Conservation (phyloP, 2,888 invertebrate genomes). For the Luperina nickerlii region DNA sequence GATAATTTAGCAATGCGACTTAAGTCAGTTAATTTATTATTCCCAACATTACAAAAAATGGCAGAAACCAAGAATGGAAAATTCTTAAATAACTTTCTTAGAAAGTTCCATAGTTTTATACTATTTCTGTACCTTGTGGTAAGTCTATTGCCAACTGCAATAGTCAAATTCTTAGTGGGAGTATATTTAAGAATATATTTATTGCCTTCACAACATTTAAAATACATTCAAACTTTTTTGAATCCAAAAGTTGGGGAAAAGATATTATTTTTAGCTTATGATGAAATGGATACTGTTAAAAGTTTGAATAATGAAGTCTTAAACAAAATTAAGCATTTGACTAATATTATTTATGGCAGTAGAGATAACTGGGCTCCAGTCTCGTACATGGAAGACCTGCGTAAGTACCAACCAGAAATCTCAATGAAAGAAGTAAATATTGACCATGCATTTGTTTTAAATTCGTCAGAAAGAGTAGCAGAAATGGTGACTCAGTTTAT, state of each 20-base stretch:
- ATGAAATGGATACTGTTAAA: slow-evolving; percentile 95
- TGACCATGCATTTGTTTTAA: slow-evolving; percentile 95
- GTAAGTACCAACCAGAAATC: slow-evolving; percentile 77
- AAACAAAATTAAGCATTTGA: slow-evolving; percentile 90
- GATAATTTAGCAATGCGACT: slow-evolving; percentile 89
- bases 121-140: slow-evolving; percentile 84
- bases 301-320: slow-evolving; percentile 92
- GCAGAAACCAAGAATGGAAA: slow-evolving; percentile 93
- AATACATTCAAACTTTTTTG: slow-evolving; percentile 89
- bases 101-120: slow-evolving; percentile 76
- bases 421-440: slow-evolving; percentile 77
- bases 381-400: slow-evolving; percentile 92
- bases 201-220: slow-evolving; percentile 87
- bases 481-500: slow-evolving; percentile 79
- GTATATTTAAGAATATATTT: slow-evolving; percentile 89
- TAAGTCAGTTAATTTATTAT: slow-evolving; percentile 93
- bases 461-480: slow-evolving; percentile 91
- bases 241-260: slow-evolving; percentile 91
- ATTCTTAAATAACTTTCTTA: slow-evolving; percentile 91
- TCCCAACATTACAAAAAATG: slow-evolving; percentile 97
- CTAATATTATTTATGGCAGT: slow-evolving; percentile 93
- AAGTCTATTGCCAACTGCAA: slow-evolving; percentile 87
- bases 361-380: slow-evolving; percentile 96
- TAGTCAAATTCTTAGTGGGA: slow-evolving; percentile 88
- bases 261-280: slow-evolving; percentile 93